A percentile compares a stretch with the other conserved stretches of the same genome.
Conservation (phyloP, 2,113 vertebrate species). For the Leuciscus idus region DNA sequence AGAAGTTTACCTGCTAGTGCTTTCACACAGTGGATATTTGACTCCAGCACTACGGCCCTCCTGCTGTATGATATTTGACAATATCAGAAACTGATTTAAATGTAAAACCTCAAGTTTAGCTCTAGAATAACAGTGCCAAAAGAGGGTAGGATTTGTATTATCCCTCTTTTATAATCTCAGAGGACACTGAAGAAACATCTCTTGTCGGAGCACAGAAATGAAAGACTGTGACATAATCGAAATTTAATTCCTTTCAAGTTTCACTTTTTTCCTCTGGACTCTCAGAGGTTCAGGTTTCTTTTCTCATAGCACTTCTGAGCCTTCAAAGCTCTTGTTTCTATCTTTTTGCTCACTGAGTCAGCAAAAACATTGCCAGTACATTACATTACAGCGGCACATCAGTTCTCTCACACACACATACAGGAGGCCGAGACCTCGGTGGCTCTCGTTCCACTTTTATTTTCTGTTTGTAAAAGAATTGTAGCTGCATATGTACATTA, state of each 20-base stretch:
- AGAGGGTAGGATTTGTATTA: conserved; percentile 21
- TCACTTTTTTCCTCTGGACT: not conserved
- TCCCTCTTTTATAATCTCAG: conserved; percentile 30
- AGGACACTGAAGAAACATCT: conserved; percentile 41
- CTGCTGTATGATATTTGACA: not conserved
- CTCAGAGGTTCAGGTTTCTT: conserved; percentile 41
- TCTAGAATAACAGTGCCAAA: conserved; percentile 32
- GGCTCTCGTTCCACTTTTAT: conserved; percentile 17
- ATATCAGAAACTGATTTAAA: conserved; percentile 34
- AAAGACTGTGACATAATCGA: conserved; percentile 32
- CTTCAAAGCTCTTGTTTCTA: conserved; percentile 15
- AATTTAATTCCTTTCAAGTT: conserved; percentile 37
- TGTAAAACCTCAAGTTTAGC: conserved; percentile 46
- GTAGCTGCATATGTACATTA: conserved; percentile 47
- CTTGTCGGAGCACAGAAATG: not conserved
- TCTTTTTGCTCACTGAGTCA: conserved; percentile 28
- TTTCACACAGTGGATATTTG: conserved; percentile 25
- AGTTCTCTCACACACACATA: conserved; percentile 6
- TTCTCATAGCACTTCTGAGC: conserved; percentile 27
- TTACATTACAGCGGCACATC: conserved; percentile 30
- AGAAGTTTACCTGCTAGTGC: not conserved
- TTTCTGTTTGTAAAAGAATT: conserved; percentile 51
- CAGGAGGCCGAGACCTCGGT: conserved; percentile 2
- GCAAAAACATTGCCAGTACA: conserved; percentile 18
- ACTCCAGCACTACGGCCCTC: not conserved